A percentile compares a stretch with the other conserved stretches of the same genome.
Conservation (phyloP, 2,888 invertebrate species). For the Stomorhina lunata region DNA sequence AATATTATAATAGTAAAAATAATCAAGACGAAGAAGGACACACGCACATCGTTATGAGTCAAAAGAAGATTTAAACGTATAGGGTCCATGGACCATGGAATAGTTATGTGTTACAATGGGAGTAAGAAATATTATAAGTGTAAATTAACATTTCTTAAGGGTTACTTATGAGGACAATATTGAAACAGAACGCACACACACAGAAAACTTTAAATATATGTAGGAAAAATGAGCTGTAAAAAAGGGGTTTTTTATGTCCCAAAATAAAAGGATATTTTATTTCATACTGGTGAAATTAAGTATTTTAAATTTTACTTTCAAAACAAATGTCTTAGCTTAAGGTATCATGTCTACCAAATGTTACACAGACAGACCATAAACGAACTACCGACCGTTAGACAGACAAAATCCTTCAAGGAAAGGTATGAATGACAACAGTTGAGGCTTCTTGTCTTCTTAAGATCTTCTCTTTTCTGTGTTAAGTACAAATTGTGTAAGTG, state of each 20-base stretch:
- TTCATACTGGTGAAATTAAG: slow-evolving; percentile 58
- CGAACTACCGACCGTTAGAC: background rate
- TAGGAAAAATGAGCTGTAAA: slow-evolving; percentile 11
- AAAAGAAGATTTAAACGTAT: slow-evolving; percentile 33
- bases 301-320: slow-evolving; percentile 37
- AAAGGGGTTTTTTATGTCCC: slow-evolving; percentile 33
- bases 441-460: too few species aligned
- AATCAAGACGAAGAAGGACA: background rate
- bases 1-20: background rate
- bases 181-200: background rate
- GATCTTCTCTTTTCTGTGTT: background rate
- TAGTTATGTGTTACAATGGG: slow-evolving; percentile 12
- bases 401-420: background rate
- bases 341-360: slow-evolving; percentile 54
- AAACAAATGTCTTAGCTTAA: slow-evolving; percentile 59
- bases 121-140: slow-evolving; percentile 56
- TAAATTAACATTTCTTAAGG: slow-evolving; percentile 58
- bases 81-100: background rate
- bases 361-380: slow-evolving; percentile 16
- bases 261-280: slow-evolving; percentile 55
- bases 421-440: slow-evolving; percentile 51
- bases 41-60: too few species aligned
- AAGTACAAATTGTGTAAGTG: slow-evolving; percentile 2
- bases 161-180: background rate
- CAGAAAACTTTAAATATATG: background rate